phyloP scores from a whole-genome alignment of 1,140 invertebrate genomes.

The Tetragnatha versicolor region DNA sequence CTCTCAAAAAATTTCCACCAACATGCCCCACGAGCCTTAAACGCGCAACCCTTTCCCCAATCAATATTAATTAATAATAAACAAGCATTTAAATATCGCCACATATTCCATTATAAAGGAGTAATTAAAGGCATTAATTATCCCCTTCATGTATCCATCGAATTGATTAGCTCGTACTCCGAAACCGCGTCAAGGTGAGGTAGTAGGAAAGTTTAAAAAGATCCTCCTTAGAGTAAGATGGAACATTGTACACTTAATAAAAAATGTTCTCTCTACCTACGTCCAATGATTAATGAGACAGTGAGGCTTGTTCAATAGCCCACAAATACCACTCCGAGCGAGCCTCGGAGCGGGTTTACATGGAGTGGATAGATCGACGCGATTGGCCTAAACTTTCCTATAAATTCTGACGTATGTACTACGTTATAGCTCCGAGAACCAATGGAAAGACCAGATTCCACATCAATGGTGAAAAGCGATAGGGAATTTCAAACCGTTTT shows the following conservation, averaged over 20 bases:
- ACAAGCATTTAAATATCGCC: not conserved
- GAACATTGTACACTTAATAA: too few relatives aligned
- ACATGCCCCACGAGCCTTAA: not conserved
- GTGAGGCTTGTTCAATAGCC: constrained; percentile 21
- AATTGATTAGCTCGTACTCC: not conserved
- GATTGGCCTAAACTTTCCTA: too few relatives aligned
- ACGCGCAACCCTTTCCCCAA: not conserved
- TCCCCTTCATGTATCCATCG: not conserved
- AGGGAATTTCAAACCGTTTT: too few relatives aligned
- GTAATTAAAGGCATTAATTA: not conserved
- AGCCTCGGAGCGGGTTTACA: not conserved
- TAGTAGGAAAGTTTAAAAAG: not conserved
- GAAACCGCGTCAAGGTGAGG: not conserved
- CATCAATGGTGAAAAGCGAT: too few relatives aligned
- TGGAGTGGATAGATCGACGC: too few relatives aligned
- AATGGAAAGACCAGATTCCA: too few relatives aligned
- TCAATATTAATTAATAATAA: constrained; percentile 5
- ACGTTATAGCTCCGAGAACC: too few relatives aligned
- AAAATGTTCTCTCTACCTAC: constrained; percentile 6
- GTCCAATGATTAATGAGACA: constrained; percentile 32
- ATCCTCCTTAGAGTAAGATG: not conserved
- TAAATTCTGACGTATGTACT: too few relatives aligned
- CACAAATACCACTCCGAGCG: constrained; percentile 37
- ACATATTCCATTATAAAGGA: not conserved
- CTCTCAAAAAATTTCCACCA: too few relatives aligned